phyloP scores from a whole-genome alignment of 2,113 vertebrate genomes.

The Erythrolamprus reginae region DNA sequence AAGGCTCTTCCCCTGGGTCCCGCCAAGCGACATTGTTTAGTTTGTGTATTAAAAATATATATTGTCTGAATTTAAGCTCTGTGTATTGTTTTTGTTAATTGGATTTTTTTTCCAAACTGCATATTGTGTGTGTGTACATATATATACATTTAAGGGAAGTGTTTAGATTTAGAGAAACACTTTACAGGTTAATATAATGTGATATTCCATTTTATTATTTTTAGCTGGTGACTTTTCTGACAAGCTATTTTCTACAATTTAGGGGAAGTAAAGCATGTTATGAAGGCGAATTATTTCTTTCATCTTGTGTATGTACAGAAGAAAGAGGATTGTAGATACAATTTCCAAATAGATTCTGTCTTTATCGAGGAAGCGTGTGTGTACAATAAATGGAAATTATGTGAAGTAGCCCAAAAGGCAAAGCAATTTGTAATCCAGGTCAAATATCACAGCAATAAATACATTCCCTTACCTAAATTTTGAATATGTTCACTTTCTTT shows the following conservation, averaged over 20 bases:
- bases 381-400: background rate
- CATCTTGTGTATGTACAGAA: background rate
- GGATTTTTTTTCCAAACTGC: background rate
- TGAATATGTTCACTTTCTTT: background rate
- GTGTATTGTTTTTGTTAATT: background rate
- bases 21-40: too few relatives aligned
- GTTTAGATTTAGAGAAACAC: background rate
- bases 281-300: background rate
- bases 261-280: background rate
- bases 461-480: background rate
- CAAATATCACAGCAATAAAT: background rate
- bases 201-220: background rate
- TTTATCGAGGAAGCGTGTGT: background rate
- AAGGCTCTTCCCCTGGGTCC: too few relatives aligned
- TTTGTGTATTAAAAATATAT: background rate
- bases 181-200: background rate
- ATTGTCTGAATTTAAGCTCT: background rate
- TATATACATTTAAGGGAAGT: background rate
- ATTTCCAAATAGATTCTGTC: background rate
- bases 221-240: background rate
- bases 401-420: too few relatives aligned
- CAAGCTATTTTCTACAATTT: background rate
- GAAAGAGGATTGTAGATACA: background rate
- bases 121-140: background rate
- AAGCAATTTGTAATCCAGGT: background rate